phyloP scores from a whole-genome alignment of 2,113 vertebrate genomes.

The Zootoca vivipara region DNA sequence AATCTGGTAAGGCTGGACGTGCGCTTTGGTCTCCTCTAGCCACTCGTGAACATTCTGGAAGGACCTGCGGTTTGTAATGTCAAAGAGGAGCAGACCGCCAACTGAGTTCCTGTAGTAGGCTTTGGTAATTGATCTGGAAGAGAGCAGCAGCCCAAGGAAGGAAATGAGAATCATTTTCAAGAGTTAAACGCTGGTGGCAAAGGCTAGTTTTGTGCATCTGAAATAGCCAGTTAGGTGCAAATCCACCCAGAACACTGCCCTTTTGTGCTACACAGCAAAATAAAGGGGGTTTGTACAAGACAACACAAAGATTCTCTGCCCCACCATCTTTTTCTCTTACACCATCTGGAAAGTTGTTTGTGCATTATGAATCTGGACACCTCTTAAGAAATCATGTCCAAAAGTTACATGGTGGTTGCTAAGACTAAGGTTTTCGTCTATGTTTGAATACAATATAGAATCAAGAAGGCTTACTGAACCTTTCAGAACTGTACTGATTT shows the following conservation, averaged over 20 bases:
- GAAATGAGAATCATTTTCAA: slow-evolving; percentile 38
- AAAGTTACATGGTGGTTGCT: no score
- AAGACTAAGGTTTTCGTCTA: no score
- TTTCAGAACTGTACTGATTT: no score
- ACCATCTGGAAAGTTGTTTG: no score
- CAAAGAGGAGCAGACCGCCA: slow-evolving; percentile 95
- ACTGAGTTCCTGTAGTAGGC: slow-evolving; percentile 97
- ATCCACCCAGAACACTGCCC: neutral
- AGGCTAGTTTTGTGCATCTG: no score
- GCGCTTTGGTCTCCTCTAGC: slow-evolving; percentile 93
- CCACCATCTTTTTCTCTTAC: neutral
- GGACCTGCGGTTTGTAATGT: slow-evolving; percentile 96
- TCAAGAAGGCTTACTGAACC: no score
- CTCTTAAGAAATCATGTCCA: no score
- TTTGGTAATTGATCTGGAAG: slow-evolving; percentile 87
- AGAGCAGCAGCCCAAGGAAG: slow-evolving; percentile 41
- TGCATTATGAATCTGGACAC: no score
- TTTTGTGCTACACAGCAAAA: neutral
- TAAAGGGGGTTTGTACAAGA: neutral
- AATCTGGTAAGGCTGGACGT: slow-evolving; percentile 94
- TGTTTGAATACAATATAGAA: no score
- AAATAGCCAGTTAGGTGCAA: no score
- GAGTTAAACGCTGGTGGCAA: neutral
- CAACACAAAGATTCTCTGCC: neutral
- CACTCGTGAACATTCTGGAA: slow-evolving; percentile 95